Conservation (phyloP, 1,140 invertebrate genomes). For the Procambarus clarkii region DNA sequence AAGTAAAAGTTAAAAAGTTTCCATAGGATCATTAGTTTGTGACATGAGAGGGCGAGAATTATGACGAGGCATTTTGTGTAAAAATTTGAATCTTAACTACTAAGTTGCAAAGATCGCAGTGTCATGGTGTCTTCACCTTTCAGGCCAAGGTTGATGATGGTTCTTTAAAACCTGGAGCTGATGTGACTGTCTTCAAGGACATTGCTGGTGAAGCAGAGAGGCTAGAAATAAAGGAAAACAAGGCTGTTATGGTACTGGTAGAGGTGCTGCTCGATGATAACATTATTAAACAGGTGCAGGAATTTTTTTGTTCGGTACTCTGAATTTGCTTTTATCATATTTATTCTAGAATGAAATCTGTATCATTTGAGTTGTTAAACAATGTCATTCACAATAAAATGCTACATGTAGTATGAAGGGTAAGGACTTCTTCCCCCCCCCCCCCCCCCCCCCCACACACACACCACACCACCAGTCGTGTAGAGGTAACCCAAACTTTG, state of each 20-base stretch:
- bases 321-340: neutral
- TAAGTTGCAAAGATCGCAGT: too few relatives aligned
- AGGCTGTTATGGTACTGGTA: slow-evolving; percentile 93
- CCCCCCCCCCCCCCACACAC: too few relatives aligned
- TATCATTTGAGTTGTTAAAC: neutral
- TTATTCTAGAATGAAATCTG: slow-evolving; percentile 74
- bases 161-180: slow-evolving; percentile 72
- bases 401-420: too few relatives aligned
- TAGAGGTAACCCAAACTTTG: too few relatives aligned
- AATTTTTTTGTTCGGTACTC: slow-evolving; percentile 8
- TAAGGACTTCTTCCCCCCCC: too few relatives aligned
- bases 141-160: slow-evolving; percentile 77
- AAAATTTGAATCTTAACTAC: too few relatives aligned
- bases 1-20: too few relatives aligned
- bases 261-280: slow-evolving; percentile 93
- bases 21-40: too few relatives aligned
- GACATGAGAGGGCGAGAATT: too few relatives aligned
- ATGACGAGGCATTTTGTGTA: too few relatives aligned
- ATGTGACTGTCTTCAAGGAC: slow-evolving; percentile 83
- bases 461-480: too few relatives aligned
- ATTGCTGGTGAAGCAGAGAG: slow-evolving; percentile 95
- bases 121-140: neutral
- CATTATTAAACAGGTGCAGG: slow-evolving; percentile 85
- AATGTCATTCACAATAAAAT: too few relatives aligned
- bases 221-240: slow-evolving; percentile 92